These are phyloP conservation scores for Numida meleagris DNA, from an alignment of 2,113 vertebrate species.

Conservation along the genomic window DNA sequence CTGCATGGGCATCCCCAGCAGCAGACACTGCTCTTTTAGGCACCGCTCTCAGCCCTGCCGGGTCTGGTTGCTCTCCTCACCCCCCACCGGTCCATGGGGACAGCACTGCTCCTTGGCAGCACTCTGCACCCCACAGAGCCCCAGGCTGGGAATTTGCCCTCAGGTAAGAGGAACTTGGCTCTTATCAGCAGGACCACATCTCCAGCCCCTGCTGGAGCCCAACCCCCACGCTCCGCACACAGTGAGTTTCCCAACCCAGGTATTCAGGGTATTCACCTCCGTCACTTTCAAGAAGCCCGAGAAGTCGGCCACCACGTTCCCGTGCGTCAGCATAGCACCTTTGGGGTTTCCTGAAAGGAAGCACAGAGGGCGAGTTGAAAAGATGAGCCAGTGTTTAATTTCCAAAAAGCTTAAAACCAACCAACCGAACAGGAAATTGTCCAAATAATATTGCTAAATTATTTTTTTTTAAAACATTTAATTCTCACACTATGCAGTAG, in stretches of 20 bases:
- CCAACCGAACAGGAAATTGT: background rate
- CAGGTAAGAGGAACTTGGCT: background rate
- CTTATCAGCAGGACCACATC: background rate
- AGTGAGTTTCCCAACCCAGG: slow-evolving; percentile 12
- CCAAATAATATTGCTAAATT: background rate
- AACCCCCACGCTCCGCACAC: background rate
- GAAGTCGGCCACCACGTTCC: slow-evolving; percentile 97
- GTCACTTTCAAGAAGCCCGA: slow-evolving; percentile 98
- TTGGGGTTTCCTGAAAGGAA: slow-evolving; percentile 91
- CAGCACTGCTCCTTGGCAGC: background rate
- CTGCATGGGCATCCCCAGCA: background rate
- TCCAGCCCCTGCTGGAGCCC: background rate
- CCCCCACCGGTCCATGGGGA: background rate
- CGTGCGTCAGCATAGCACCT: slow-evolving; percentile 97
- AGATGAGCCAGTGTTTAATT: background rate
- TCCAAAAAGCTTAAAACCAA: background rate
- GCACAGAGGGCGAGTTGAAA: slow-evolving; percentile 11
- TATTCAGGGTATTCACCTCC: slow-evolving; percentile 90
- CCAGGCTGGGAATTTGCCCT: background rate
- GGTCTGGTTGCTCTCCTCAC: background rate
- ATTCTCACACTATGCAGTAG: background rate
- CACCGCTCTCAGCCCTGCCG: background rate
- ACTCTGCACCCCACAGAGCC: background rate
- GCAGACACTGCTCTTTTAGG: background rate
- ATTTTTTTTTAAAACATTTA: background rate